Percentiles rank a stretch among this genome's conserved stretches.
phyloP scores from a whole-genome alignment of 2,888 invertebrate species.

The Volucella zonaria region DNA sequence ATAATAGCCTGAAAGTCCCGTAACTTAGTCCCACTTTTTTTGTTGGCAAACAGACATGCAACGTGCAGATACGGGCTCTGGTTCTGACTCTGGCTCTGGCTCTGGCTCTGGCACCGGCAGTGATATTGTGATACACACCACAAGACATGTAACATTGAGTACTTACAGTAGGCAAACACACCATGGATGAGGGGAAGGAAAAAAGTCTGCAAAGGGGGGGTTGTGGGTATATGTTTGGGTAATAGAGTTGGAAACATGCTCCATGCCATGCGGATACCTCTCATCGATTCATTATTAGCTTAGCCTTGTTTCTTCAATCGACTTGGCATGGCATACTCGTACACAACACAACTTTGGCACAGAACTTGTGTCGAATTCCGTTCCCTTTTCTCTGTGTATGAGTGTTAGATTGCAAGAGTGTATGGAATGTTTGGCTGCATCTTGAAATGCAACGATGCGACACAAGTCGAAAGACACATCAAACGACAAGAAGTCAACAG shows the following conservation, averaged over 20 bases:
- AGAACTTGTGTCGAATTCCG: slow-evolving; percentile 34
- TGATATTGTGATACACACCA: slow-evolving; percentile 7
- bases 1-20: slow-evolving; percentile 80
- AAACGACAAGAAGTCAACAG: slow-evolving; percentile 24
- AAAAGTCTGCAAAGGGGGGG: slow-evolving; percentile 29
- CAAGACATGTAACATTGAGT: slow-evolving; percentile 45
- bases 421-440: not conserved
- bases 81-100: too few species aligned
- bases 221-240: slow-evolving; percentile 3
- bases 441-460: slow-evolving; percentile 58
- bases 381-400: slow-evolving; percentile 23
- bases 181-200: slow-evolving; percentile 10
- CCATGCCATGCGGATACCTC: slow-evolving; percentile 27
- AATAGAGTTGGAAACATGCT: slow-evolving; percentile 53
- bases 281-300: slow-evolving; percentile 71
- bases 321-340: slow-evolving; percentile 46
- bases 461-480: slow-evolving; percentile 5
- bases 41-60: slow-evolving; percentile 47
- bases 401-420: slow-evolving; percentile 9
- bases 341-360: slow-evolving; percentile 22
- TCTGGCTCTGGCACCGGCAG: not conserved
- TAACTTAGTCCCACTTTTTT: slow-evolving; percentile 82
- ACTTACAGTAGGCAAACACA: slow-evolving; percentile 4
- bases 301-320: slow-evolving; percentile 68
- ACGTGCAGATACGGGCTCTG: not conserved